Evolutionary conservation across 2,888 invertebrate genomes (phyloP), one percentile per base, ranked within the genome.

Genomic region (Thecocarcelia acutangulata): DNA sequence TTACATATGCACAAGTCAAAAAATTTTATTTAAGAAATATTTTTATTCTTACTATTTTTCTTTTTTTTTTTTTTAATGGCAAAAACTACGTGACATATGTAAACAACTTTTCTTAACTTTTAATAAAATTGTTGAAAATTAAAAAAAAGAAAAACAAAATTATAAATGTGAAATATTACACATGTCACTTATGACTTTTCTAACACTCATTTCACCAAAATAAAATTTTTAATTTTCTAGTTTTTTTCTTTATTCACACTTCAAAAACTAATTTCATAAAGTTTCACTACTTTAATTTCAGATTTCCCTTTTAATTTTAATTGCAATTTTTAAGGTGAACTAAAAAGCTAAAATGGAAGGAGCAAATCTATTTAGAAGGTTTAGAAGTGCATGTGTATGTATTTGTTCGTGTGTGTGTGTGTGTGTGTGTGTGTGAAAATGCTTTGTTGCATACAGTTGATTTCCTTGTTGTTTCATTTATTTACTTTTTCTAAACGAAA

Each of bases 181-280:
- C 21, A 54, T 63, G 63, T 63, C 63, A 54, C 19, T 33, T n/a
- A n/a, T 64, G 73, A 54, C 44, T 40, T 64, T 46, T 56, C 15
- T 3, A 33, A 11, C 21, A 37, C 12, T 46, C 48, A 48, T 15
- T 24, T 50, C 11, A 40, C 15, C 37, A 3, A 19, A 19, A n/a
- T 19, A 46, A 63, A 48, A 33, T 63, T 12, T 28, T 33, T 24
- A 1, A 12, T 37, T 44, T 24, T n/a, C n/a, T 13, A 15, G 5
- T 58, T 4, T 3, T 21, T 17, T 61, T 72, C 28, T 1, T 24
- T 2, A 42, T 69, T 70, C 75, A 58, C 80, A 80, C 80, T 76
- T 76, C 37, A 72, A 50, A 76, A 76, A 76, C 66, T 73, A 72
- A 68, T 72, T 76, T 66, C 48, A 68, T 68, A 81, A 73, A 81